These are phyloP conservation scores for Fistularia tabacaria DNA, from an alignment of 2,797 vertebrate species.

Conservation along the genomic window DNA sequence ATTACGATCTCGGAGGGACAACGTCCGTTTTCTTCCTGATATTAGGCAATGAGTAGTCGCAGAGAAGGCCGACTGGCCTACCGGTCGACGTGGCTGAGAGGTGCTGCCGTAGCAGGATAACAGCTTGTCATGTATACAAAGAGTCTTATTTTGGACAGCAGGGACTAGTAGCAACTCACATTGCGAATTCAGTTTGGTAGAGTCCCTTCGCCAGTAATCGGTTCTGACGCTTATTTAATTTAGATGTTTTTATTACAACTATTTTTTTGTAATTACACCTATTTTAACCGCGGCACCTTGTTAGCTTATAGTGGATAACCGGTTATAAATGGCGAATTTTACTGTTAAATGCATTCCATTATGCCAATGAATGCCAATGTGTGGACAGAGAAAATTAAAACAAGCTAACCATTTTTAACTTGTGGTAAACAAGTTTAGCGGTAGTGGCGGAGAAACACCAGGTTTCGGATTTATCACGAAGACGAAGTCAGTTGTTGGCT, in stretches of 20 bases:
- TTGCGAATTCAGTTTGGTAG: rapidly evolving
- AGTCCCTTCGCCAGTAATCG: no score
- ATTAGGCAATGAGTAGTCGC: not conserved
- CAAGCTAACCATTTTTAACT: no score
- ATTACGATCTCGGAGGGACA: not conserved
- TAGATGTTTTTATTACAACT: not conserved
- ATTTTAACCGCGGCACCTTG: constrained; percentile 10
- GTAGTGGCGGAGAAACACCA: rapidly evolving
- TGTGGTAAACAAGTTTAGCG: not conserved
- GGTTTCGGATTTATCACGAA: not conserved
- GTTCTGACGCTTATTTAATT: not conserved
- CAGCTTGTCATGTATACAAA: not conserved
- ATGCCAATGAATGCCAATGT: constrained; percentile 18
- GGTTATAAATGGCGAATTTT: constrained; percentile 7
- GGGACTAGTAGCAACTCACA: rapidly evolving
- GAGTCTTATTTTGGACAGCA: rapidly evolving
- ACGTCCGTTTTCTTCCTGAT: no score
- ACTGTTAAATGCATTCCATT: constrained; percentile 5
- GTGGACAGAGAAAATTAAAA: not conserved
- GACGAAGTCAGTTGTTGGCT: constrained; percentile 7
- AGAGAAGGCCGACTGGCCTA: constrained; percentile 28
- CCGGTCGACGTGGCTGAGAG: constrained; percentile 65
- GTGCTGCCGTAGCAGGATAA: constrained; percentile 26
- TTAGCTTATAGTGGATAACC: constrained; percentile 25
- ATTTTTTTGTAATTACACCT: not conserved